A percentile compares a stretch with the other conserved stretches of the same genome.
Evolutionary conservation across 2,888 invertebrate species (phyloP).

Genomic region (Sipha maydis): DNA sequence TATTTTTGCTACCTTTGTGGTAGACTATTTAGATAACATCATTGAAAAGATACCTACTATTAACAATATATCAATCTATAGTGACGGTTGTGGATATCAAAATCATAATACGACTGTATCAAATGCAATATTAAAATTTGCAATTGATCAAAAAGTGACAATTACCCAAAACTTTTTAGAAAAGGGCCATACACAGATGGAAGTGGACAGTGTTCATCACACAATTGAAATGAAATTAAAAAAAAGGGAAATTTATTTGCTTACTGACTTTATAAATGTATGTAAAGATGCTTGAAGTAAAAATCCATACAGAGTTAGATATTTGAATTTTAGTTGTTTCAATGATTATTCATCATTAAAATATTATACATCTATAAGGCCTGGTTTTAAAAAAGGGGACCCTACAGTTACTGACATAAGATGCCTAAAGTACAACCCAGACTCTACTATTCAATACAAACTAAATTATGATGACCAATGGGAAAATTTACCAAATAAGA

Average conservation of each 20-base stretch:
- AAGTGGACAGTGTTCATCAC: conserved; percentile 66
- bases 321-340: conserved; percentile 29
- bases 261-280: conserved; percentile 63
- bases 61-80: too few species aligned
- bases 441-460: conserved; percentile 8
- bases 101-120: too few species aligned
- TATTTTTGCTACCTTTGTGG: too few species aligned
- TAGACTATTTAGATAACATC: too few species aligned
- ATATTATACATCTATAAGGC: conserved; percentile 65
- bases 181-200: conserved; percentile 65
- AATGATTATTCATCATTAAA: conserved; percentile 61
- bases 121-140: too few species aligned
- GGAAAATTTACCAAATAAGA: conserved; percentile 1
- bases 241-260: conserved; percentile 65
- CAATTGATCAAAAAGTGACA: too few species aligned
- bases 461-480: conserved; percentile 16
- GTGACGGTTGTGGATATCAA: too few species aligned
- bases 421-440: conserved; percentile 64
- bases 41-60: too few species aligned
- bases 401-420: conserved; percentile 66
- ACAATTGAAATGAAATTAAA: conserved; percentile 66
- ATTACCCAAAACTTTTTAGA: too few species aligned
- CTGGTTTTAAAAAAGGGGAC: conserved; percentile 66
- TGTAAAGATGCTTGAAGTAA: conserved; percentile 59
- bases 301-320: conserved; percentile 64